Conservation (phyloP, 1,140 invertebrate genomes). For the Cherax destructor region DNA sequence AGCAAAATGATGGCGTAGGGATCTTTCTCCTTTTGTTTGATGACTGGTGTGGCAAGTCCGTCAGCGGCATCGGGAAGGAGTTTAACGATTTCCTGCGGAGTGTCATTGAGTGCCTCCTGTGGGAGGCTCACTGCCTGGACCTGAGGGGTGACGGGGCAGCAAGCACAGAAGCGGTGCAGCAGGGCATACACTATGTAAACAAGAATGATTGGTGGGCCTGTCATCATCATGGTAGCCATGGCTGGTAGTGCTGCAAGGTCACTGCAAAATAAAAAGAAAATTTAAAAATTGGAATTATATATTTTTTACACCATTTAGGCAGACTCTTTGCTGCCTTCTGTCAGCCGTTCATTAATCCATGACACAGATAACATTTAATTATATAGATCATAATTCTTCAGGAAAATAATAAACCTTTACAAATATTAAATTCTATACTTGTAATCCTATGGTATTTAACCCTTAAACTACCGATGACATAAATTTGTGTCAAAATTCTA, state of each 20-base stretch:
- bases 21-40: background rate
- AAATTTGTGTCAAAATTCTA: too few species aligned
- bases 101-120: background rate
- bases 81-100: background rate
- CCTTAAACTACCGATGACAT: too few species aligned
- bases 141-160: constrained; percentile 12
- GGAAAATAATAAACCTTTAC: too few species aligned
- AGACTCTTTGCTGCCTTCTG: too few species aligned
- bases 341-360: too few species aligned
- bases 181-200: background rate
- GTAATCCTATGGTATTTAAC: too few species aligned
- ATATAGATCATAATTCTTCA: too few species aligned
- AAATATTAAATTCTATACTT: too few species aligned
- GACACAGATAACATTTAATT: too few species aligned
- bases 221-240: constrained; percentile 55
- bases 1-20: background rate
- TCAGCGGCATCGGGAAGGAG: background rate
- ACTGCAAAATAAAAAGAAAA: background rate
- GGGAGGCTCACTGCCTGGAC: background rate
- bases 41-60: background rate
- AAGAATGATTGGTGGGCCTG: constrained; percentile 44
- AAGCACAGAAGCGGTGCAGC: constrained; percentile 31
- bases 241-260: constrained; percentile 56
- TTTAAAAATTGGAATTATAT: too few species aligned
- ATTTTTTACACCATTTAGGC: too few species aligned